Conservation (phyloP, 2,797 vertebrate species). For the Lutjanus argentimaculatus region DNA sequence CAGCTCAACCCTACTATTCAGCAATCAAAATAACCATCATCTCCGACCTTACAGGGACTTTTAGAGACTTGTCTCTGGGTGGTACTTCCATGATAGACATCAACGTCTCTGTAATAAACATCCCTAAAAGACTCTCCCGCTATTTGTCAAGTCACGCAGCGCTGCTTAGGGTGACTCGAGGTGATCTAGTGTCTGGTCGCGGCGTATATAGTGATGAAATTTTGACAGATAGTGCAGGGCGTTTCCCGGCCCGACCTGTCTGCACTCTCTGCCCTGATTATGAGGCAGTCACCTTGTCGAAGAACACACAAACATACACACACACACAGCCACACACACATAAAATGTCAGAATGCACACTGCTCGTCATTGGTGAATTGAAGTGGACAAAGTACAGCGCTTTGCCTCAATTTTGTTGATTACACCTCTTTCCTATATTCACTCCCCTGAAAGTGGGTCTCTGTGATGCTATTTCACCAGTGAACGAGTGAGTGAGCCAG, state of each 20-base stretch:
- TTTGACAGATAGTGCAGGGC: conserved; percentile 37
- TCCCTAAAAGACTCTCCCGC: conserved; percentile 16
- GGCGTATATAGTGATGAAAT: conserved; percentile 37
- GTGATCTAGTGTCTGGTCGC: conserved; percentile 16
- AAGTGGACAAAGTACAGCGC: conserved; percentile 44
- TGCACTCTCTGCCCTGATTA: conserved; percentile 39
- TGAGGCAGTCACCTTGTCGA: conserved; percentile 46
- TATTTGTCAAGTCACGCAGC: conserved; percentile 34
- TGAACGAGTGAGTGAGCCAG: conserved; percentile 34
- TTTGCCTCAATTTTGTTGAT: conserved; percentile 65
- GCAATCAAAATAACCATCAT: neutral
- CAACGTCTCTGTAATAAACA: conserved; percentile 32
- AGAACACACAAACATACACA: conserved; percentile 12
- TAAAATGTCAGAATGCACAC: conserved; percentile 23
- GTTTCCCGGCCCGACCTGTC: conserved; percentile 30
- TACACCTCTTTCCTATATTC: conserved; percentile 54
- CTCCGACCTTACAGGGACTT: neutral
- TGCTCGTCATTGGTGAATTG: conserved; percentile 34
- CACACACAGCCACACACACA: neutral
- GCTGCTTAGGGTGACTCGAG: conserved; percentile 30
- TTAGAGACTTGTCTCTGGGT: neutral
- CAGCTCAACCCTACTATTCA: neutral
- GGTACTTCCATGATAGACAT: conserved; percentile 22
- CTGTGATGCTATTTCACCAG: conserved; percentile 37
- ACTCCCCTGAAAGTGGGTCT: conserved; percentile 38